Evolutionary conservation across 2,888 invertebrate genomes (phyloP), one percentile per base, ranked within the genome.

Genomic region (Erpobdella octoculata): DNA sequence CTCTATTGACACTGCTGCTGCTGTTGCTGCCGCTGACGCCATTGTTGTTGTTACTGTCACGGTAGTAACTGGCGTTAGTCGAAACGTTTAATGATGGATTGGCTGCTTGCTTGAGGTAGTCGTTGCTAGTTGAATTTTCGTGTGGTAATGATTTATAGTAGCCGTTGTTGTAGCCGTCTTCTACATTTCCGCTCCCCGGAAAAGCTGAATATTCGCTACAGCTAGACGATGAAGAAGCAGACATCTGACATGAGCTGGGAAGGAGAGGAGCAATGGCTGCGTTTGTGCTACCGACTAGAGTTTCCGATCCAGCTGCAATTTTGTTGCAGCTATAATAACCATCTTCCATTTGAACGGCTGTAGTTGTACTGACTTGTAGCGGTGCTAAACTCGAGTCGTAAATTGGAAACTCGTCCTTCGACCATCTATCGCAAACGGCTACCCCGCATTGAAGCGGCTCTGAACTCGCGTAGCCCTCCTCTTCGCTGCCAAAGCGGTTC

Each of bases 201-300:
- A 53, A 53, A 28, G 8, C 53, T 9, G 21, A 21, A 28, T 53
- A 53, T 8, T 53, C 53, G 53, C 28, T 53, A 28, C 53, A 12
- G 6, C 21, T n/a, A 6, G 53, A 28, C 53, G 53, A 53, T n/a
- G 53, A 53, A 53, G 53, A 53, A 28, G 53, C 21, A 18, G 53
- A 53, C 21, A 53, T 53, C 53, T 53, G 53, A 53, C 53, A 53
- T n/a, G 53, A n/a, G 18, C 18, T 53, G 4, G 53, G 21, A 5
- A 15, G 5, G 21, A 12, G 53, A 53, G 53, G 53, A 53, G 53
- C 21, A 53, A 53, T 53, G 53, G 21, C 21, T 9, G 8, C 9
- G 62, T 35, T 62, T 21, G 15, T 61, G 61, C 61, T 61, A n/a
- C 46, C 46, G 46, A 12, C n/a, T 41, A n/a, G n/a, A 41, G n/a